These are phyloP conservation scores for Bombus sylvicola DNA, from an alignment of 1,140 invertebrate genomes.

Conservation along the genomic window DNA sequence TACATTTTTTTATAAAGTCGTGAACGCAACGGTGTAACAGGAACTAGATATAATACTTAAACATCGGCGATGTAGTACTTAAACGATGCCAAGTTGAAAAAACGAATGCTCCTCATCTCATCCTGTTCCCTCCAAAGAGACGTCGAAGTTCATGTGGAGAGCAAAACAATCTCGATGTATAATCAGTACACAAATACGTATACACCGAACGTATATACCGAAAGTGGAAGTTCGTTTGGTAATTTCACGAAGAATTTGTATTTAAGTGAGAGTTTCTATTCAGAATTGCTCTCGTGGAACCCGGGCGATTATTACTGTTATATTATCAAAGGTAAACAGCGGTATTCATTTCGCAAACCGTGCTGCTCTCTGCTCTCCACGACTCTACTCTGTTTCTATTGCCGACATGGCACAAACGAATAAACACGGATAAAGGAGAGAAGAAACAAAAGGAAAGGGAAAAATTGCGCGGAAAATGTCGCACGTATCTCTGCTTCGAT, in stretches of 20 bases:
- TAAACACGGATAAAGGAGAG: background rate
- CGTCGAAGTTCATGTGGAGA: background rate
- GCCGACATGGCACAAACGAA: background rate
- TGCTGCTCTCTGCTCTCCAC: too few species aligned
- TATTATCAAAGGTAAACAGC: background rate
- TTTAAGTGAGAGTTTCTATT: background rate
- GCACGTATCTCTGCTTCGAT: background rate
- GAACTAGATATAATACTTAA: constrained; percentile 33
- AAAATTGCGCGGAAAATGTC: constrained; percentile 3
- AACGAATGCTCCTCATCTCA: constrained; percentile 1
- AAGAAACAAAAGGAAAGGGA: background rate
- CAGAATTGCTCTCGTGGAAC: background rate
- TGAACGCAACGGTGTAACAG: constrained; percentile 5
- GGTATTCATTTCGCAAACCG: background rate
- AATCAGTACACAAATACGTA: background rate
- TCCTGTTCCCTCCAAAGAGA: background rate
- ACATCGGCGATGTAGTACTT: constrained; percentile 18
- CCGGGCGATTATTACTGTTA: background rate
- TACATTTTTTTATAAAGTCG: constrained; percentile 45
- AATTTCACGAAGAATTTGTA: background rate
- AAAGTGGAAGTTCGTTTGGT: background rate
- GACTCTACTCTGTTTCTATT: background rate
- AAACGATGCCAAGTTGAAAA: constrained; percentile 1
- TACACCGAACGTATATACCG: background rate
- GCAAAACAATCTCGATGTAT: background rate